Base-by-base conservation (phyloP, 2,113 vertebrate species). In the Hippocampus guttulatus region DNA sequence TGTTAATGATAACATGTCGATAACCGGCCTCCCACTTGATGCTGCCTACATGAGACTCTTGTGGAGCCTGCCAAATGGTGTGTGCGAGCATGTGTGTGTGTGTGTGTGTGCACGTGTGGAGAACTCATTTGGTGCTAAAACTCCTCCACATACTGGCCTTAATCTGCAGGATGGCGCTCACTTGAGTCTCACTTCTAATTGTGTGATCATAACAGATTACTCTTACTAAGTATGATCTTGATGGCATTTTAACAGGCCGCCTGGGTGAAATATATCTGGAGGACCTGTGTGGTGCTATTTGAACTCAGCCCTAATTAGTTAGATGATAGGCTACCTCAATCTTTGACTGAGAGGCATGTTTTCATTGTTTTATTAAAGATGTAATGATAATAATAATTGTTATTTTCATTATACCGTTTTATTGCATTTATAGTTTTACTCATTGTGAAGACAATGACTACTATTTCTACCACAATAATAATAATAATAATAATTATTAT, bases 1-100 rank as follows among this genome's bases (percentile, higher is more conserved):
- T 81, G 87, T 89, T 88, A 89, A 82, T 86, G 86, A 87, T 86
- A 88, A 87, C 85, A 87, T 68, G 57, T 60, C 14, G 8, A 55
- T 60, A 60, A 62, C 25, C 5, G 68, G 76, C 75, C 74, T 77
- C 77, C 82, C 84, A 80, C 81, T 82, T 79, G 68, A 79, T 70
- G 87, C 77, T 81, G 80, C 75, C 75, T 72, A 69, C 73, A 74
- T 67, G 70, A 80, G 79, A 76, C 78, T 80, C 69, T 71, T 73
- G 76, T 67, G 71, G 68, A 67, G 68, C 75, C 77, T 88, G 85
- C 88, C 83, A 87, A 82, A 55, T 75, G 65, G 73, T 74, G 80
- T 78, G 71, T 75, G 68, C 67, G 47, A 2, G 11, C 12, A 23
- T 6, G 40, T 64, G 21, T n/a, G 20, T 64, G 18, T 8, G 20